phyloP scores from a whole-genome alignment of 2,797 vertebrate genomes.

The Phalloptychus januarius region DNA sequence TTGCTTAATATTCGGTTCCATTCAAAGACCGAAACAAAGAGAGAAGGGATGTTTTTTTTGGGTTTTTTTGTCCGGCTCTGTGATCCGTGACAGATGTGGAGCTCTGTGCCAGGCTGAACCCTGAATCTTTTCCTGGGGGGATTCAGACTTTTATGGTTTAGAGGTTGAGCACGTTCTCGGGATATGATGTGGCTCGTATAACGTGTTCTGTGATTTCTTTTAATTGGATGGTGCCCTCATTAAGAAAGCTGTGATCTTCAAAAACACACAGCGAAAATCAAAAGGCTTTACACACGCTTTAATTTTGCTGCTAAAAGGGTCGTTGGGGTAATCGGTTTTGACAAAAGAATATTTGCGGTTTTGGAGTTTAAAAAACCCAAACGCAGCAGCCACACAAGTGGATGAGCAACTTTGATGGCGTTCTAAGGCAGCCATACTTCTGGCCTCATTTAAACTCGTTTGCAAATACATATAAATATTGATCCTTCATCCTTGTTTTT shows the following conservation, averaged over 20 bases:
- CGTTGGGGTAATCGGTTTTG: slow-evolving; percentile 48
- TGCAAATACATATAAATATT: background rate
- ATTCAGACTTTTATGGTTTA: slow-evolving; percentile 24
- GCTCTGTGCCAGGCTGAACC: slow-evolving; percentile 31
- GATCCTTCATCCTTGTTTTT: background rate
- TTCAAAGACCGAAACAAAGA: slow-evolving; percentile 34
- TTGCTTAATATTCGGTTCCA: slow-evolving; percentile 28
- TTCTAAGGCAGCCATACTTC: slow-evolving; percentile 47
- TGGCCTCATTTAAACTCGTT: slow-evolving; percentile 28
- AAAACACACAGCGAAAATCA: slow-evolving; percentile 30
- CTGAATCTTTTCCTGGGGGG: slow-evolving; percentile 32
- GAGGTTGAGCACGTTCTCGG: slow-evolving; percentile 40
- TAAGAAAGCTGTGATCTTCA: slow-evolving; percentile 50
- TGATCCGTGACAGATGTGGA: slow-evolving; percentile 56
- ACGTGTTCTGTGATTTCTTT: slow-evolving; percentile 22
- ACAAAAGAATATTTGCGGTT: slow-evolving; percentile 57
- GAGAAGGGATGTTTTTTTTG: slow-evolving; percentile 7
- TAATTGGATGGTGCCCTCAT: slow-evolving; percentile 45
- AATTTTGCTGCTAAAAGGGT: slow-evolving; percentile 37
- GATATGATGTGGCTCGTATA: slow-evolving; percentile 28
- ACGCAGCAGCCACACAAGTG: slow-evolving; percentile 30
- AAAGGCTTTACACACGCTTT: slow-evolving; percentile 37
- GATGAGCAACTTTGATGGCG: slow-evolving; percentile 59
- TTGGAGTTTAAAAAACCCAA: slow-evolving; percentile 33
- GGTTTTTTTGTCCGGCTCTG: slow-evolving; percentile 5